Evolutionary conservation across 2,113 vertebrate species (phyloP).

Genomic region (Bubo bubo): DNA sequence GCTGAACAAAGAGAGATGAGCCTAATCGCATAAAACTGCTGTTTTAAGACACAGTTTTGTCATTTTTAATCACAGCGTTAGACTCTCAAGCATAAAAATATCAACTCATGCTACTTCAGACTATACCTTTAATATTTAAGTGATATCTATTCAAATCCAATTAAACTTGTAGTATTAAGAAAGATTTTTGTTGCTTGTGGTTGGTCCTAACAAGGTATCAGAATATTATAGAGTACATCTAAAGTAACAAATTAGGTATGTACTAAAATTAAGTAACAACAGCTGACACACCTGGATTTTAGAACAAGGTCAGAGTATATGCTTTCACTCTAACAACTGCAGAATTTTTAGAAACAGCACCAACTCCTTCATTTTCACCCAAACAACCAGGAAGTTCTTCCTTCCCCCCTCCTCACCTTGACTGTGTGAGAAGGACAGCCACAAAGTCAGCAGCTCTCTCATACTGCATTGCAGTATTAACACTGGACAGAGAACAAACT

Average conservation of each 20-base stretch:
- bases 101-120: neutral
- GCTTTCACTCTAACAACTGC: neutral
- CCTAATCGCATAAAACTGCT: neutral
- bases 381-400: neutral
- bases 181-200: neutral
- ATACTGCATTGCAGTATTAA: conserved; percentile 36
- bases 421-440: neutral
- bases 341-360: neutral
- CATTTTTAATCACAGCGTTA: neutral
- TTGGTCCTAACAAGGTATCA: neutral
- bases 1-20: neutral
- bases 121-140: neutral
- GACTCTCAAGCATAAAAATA: neutral
- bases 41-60: neutral
- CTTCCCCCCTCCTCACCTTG: neutral
- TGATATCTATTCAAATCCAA: neutral
- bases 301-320: neutral
- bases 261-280: neutral
- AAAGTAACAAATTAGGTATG: neutral
- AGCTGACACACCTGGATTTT: neutral
- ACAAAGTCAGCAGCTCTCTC: neutral
- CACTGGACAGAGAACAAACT: conserved; percentile 37
- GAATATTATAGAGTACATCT: neutral
- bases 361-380: neutral
- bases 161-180: accelerated